Evolutionary conservation across 2,797 vertebrate species (phyloP).

Genomic region (Hypotaenidia okinawae): DNA sequence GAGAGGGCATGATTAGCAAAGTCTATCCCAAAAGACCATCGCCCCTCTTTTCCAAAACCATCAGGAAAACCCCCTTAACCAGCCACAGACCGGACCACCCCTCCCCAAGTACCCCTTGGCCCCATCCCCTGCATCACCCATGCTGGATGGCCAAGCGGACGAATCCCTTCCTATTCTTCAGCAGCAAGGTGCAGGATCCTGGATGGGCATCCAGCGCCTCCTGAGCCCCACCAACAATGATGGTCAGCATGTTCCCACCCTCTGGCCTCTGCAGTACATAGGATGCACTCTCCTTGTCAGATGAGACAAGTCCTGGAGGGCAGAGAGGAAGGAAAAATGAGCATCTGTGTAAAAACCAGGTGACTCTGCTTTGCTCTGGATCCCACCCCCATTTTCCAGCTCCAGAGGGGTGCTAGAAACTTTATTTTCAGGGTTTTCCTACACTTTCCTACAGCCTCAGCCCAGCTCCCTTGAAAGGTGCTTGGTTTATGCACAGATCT

Average conservation of each 20-base stretch:
- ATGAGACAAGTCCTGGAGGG: constrained; percentile 87
- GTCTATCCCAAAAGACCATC: background rate
- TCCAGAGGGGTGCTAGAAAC: background rate
- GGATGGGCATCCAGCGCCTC: constrained; percentile 91
- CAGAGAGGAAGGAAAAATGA: background rate
- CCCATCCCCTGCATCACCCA: constrained; percentile 80
- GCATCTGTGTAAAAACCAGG: background rate
- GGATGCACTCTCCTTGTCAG: constrained; percentile 85
- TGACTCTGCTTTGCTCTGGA: background rate
- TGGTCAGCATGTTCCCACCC: constrained; percentile 82
- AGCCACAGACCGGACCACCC: rapidly evolving
- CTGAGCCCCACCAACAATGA: constrained; percentile 88
- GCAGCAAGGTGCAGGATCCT: constrained; percentile 81
- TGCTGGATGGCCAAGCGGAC: constrained; percentile 88
- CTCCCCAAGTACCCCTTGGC: background rate
- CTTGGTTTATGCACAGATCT: background rate
- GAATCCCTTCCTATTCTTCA: constrained; percentile 92
- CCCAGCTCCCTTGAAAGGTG: background rate
- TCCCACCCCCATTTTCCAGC: background rate
- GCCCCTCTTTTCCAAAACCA: background rate
- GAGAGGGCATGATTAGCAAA: background rate
- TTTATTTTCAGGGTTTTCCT: background rate
- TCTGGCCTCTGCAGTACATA: constrained; percentile 75
- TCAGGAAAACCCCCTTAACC: background rate
- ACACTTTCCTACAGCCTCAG: background rate